Percentiles rank a stretch among this genome's conserved stretches.
phyloP scores from a whole-genome alignment of 2,797 vertebrate species.

The Petrocephalus sullivani region DNA sequence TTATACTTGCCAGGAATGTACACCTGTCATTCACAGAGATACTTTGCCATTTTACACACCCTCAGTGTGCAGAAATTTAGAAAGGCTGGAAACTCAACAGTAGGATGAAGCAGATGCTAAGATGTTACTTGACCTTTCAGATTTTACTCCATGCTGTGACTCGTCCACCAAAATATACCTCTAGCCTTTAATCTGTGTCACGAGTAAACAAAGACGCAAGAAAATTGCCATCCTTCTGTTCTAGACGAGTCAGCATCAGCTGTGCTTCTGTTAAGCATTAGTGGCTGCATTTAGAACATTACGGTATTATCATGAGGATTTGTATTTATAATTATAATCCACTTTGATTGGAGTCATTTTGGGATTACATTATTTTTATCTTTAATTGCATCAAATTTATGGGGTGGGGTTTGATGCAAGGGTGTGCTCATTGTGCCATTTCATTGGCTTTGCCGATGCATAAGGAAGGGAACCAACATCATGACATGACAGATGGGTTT shows the following conservation, averaged over 20 bases:
- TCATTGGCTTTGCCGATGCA: neutral
- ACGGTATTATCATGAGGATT: neutral
- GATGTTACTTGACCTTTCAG: neutral
- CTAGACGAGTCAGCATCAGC: neutral
- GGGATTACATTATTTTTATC: neutral
- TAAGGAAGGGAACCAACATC: neutral
- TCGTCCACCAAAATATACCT: slow-evolving; percentile 13
- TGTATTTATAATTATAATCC: slow-evolving; percentile 2
- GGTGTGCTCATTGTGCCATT: neutral
- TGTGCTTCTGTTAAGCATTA: neutral
- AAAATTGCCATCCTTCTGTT: neutral
- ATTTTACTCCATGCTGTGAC: neutral
- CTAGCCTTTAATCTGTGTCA: neutral
- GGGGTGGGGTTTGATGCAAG: neutral
- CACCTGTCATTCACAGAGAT: neutral
- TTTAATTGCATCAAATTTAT: neutral
- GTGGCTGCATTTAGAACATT: slow-evolving; percentile 6
- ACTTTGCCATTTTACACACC: neutral
- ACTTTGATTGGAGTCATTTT: neutral
- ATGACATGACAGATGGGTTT: neutral
- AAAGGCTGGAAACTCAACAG: slow-evolving; percentile 2
- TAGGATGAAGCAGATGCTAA: neutral
- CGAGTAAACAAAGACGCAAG: slow-evolving; percentile 17
- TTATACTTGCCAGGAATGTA: neutral
- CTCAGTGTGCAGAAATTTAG: neutral